Percentiles rank a stretch among this genome's conserved stretches.
These are phyloP conservation scores for Pygoscelis antarcticus DNA, from an alignment of 2,113 vertebrate genomes.

Conservation along the genomic window DNA sequence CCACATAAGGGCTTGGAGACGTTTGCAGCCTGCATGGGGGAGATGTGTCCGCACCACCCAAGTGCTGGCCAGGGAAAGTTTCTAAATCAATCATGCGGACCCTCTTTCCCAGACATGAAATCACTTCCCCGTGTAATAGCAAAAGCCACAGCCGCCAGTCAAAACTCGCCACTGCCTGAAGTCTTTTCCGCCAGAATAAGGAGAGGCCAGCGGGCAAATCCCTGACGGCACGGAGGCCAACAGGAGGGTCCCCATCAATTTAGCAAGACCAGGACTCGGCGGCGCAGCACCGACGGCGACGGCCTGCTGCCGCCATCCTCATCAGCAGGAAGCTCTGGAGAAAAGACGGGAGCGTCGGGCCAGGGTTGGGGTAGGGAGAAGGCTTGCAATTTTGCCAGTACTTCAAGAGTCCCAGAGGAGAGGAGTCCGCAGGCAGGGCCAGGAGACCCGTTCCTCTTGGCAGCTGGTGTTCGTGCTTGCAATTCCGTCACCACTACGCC, in stretches of 20 bases:
- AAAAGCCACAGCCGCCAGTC: background rate
- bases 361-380: background rate
- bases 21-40: background rate
- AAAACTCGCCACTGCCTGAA: background rate
- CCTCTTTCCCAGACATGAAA: background rate
- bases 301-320: accelerated
- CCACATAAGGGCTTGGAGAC: accelerated
- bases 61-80: background rate
- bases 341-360: background rate
- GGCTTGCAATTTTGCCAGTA: background rate
- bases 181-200: accelerated
- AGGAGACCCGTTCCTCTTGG: slow-evolving; percentile 34
- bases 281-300: accelerated
- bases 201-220: background rate
- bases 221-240: background rate
- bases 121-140: background rate
- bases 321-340: accelerated
- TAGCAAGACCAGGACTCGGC: accelerated
- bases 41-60: background rate
- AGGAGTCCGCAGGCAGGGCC: background rate
- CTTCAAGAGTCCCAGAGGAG: slow-evolving; percentile 5
- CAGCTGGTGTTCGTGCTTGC: slow-evolving; percentile 8
- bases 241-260: background rate
- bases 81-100: background rate
- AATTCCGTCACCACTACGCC: slow-evolving; percentile 52